phyloP scores from a whole-genome alignment of 1,140 invertebrate species.

The Diachasma alloeum region DNA sequence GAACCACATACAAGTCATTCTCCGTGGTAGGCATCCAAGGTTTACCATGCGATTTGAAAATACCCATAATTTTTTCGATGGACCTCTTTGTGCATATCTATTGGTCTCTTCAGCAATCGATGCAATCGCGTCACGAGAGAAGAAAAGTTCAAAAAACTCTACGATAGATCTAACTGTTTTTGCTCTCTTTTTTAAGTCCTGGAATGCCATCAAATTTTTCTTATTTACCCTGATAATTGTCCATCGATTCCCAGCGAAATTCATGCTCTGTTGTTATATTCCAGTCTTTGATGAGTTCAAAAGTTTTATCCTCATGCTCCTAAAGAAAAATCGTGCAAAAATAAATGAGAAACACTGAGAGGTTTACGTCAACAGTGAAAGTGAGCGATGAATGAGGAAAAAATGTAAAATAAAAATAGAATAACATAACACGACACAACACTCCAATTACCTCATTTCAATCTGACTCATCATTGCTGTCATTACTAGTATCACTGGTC shows the following conservation, averaged over 20 bases:
- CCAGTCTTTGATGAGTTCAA: not conserved
- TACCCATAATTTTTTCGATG: not conserved
- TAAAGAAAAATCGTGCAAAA: not conserved
- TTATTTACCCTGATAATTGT: not conserved
- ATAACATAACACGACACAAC: not conserved
- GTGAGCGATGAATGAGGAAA: not conserved
- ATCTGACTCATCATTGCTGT: not conserved
- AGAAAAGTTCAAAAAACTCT: not conserved
- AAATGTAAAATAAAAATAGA: not conserved
- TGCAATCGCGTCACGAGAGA: not conserved
- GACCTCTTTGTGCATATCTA: not conserved
- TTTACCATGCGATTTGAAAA: not conserved
- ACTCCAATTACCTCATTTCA: not conserved
- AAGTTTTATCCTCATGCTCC: not conserved
- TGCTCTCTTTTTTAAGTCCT: not conserved
- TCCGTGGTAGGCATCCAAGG: too few species aligned
- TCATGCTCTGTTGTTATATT: not conserved
- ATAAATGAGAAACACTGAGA: too few species aligned
- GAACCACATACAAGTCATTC: not conserved
- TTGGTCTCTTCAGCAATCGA: not conserved
- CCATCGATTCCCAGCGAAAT: not conserved
- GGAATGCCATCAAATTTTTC: not conserved
- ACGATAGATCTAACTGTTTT: not conserved
- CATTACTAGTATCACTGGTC: not conserved
- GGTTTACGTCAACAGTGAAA: too few species aligned